Evolutionary conservation across 2,888 invertebrate genomes (phyloP), one percentile per base, ranked within the genome.

Genomic region (Lasioglossum leucozonium): DNA sequence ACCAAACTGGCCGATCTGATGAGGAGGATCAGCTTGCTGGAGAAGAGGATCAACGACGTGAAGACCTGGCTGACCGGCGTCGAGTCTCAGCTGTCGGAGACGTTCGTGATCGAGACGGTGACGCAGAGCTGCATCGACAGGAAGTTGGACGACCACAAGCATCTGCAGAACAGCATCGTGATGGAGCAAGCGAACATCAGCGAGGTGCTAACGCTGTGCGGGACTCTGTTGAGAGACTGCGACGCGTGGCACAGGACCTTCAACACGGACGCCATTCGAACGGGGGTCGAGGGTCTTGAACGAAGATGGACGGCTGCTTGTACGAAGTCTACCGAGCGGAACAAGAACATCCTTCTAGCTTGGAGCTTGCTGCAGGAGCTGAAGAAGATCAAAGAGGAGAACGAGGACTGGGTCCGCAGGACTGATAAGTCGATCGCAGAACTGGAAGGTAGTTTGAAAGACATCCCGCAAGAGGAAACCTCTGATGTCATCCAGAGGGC

Each of bases 251-350:
- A 97, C 91, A 96, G 96, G 0, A 97, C 97, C 89, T 97, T 98
- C 77, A 97, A 97, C 86, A 96, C 97, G 0, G 96, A 97, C 58
- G 96, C 96, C 77, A 95, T 98, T 18, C 96, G 96, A 44, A 95
- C 95, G 0, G 97, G 97, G 0, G 96, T 97, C 76, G 96, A 97
- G 77, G 97, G 97, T 81, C 95, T 98, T 18, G 98, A 98, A 91
- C 97, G 96, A 92, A 96, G 98, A 87, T 98, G 98, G 98, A 97
- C 97, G 91, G 96, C 96, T 69, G 97, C 98, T 2, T 98, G 98
- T 92, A 96, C 96, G 4, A 96, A 96, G 93, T 97, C 97, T 0
- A 96, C 97, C 10, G 97, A 97, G 79, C 96, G 97, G 3, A 98
- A 97, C 93, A 96, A 96, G 0, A 96, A 96, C 81, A 97, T 98